Percentiles rank a stretch among this genome's conserved stretches.
Evolutionary conservation across 2,113 vertebrate species (phyloP).

Genomic region (Numenius arquata): DNA sequence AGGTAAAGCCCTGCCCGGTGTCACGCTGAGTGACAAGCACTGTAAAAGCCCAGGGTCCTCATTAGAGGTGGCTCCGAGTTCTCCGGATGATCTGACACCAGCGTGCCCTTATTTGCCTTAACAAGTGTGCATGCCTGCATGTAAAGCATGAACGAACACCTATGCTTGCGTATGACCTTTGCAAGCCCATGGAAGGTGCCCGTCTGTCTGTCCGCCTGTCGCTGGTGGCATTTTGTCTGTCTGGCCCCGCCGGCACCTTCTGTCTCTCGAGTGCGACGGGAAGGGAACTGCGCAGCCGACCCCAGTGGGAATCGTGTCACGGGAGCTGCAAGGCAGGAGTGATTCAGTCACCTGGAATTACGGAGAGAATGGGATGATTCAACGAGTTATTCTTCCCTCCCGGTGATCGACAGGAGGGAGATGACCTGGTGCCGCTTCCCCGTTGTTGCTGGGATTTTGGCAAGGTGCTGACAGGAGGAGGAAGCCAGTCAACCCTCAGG

Average conservation of each 20-base stretch:
- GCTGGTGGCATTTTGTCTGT: neutral
- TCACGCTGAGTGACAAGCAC: neutral
- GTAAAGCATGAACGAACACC: neutral
- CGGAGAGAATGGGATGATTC: neutral
- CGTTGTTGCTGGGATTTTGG: neutral
- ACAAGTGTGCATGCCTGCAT: neutral
- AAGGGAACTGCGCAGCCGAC: neutral
- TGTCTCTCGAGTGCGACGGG: neutral
- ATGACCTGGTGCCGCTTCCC: neutral
- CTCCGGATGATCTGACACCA: neutral
- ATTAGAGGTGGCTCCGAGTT: neutral
- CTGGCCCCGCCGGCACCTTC: neutral
- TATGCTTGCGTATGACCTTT: neutral
- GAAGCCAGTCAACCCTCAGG: neutral
- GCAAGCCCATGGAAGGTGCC: neutral
- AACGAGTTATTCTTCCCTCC: neutral
- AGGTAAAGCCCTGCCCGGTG: neutral
- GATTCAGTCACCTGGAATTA: neutral
- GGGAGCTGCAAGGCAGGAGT: neutral
- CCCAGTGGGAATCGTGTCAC: accelerated
- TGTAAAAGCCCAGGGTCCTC: neutral
- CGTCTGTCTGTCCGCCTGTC: neutral
- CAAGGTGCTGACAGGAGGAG: neutral
- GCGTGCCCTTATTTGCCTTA: neutral
- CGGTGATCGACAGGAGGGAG: neutral